Evolutionary conservation across 2,888 invertebrate genomes (phyloP).

Genomic region (Liodrosophila aerea): DNA sequence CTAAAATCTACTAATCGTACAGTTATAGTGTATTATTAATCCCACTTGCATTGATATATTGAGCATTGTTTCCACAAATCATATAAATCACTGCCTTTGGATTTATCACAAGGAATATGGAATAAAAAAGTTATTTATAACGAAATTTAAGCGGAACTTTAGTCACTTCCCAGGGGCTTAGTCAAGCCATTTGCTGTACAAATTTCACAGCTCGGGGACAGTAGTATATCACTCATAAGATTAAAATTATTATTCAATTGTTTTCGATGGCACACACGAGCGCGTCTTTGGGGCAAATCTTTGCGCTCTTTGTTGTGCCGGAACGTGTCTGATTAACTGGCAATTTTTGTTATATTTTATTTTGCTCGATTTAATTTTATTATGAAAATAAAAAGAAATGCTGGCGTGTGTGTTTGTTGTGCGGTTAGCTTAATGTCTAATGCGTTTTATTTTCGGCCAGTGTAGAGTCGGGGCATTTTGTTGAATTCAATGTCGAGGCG

Average conservation of each 20-base stretch:
- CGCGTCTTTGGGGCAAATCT: conserved; percentile 7
- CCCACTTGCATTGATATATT: too few relatives aligned
- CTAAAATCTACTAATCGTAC: too few relatives aligned
- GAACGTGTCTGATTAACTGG: conserved; percentile 52
- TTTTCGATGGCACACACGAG: background rate
- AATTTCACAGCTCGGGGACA: too few relatives aligned
- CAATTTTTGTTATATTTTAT: conserved; percentile 30
- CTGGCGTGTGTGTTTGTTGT: conserved; percentile 1
- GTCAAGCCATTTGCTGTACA: too few relatives aligned
- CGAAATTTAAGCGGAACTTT: too few relatives aligned
- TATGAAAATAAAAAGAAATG: conserved; percentile 11
- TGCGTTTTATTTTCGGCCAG: conserved; percentile 26
- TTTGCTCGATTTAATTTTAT: conserved; percentile 42
- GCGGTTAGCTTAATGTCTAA: conserved; percentile 24
- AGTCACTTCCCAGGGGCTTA: too few relatives aligned
- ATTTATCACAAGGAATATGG: too few relatives aligned
- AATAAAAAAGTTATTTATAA: too few relatives aligned
- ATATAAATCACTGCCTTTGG: too few relatives aligned
- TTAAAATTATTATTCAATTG: background rate
- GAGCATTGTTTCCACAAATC: too few relatives aligned
- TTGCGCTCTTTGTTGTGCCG: conserved; percentile 15
- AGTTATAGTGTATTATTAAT: too few relatives aligned
- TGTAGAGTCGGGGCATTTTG: conserved; percentile 12
- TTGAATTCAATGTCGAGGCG: conserved; percentile 14
- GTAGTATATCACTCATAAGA: too few relatives aligned